Conservation (phyloP, 2,888 invertebrate genomes). For the Eledone cirrhosa region DNA sequence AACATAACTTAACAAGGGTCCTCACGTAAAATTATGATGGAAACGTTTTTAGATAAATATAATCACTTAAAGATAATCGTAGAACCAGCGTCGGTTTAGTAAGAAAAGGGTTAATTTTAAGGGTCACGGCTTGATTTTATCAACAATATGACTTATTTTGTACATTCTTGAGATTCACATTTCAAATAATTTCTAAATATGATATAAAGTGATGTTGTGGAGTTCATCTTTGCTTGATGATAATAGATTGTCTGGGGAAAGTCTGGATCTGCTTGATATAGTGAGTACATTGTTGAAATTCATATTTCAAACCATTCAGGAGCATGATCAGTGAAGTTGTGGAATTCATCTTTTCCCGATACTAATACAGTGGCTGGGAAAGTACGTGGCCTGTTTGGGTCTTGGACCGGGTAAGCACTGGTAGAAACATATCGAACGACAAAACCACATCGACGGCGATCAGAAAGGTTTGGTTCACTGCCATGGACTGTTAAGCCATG, state of each 20-base stretch:
- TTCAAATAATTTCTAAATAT: conserved; percentile 44
- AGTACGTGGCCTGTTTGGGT: conserved; percentile 43
- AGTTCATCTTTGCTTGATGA: conserved; percentile 40
- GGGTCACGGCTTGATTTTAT: too few species aligned
- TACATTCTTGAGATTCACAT: too few species aligned
- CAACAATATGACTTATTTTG: too few species aligned
- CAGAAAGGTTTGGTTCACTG: conserved; percentile 48
- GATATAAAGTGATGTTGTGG: conserved; percentile 42
- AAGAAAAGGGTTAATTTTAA: too few species aligned
- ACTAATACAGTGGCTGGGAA: conserved; percentile 47
- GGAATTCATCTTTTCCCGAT: conserved; percentile 39
- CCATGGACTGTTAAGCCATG: conserved; percentile 50
- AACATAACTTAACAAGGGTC: too few species aligned
- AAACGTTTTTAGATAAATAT: too few species aligned
- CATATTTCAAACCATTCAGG: conserved; percentile 40
- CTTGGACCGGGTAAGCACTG: conserved; percentile 39
- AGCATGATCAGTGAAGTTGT: conserved; percentile 43
- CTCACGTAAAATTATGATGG: too few species aligned
- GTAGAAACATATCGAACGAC: conserved; percentile 52
- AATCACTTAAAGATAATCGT: too few species aligned
- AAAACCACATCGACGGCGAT: conserved; percentile 47
- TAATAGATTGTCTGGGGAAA: conserved; percentile 44
- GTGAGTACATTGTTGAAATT: too few species aligned
- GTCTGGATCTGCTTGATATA: conserved; percentile 45
- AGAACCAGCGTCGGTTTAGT: too few species aligned